These are phyloP conservation scores for Hydropsyche betteni DNA, from an alignment of 2,888 invertebrate species.

Conservation along the genomic window DNA sequence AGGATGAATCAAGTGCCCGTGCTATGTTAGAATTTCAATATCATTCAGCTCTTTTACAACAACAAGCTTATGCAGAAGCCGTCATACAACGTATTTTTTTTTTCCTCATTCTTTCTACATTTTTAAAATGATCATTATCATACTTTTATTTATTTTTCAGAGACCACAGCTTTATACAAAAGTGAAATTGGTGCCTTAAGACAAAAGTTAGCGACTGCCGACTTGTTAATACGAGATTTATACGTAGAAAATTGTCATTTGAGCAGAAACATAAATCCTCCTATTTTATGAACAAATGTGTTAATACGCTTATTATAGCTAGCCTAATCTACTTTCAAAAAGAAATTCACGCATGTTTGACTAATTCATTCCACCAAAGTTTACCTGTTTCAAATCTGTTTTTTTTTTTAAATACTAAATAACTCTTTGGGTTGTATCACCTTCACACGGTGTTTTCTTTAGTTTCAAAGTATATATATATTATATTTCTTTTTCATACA, in stretches of 20 bases:
- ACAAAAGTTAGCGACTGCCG: slow-evolving; percentile 77
- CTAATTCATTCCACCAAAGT: too few relatives aligned
- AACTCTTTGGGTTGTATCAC: too few relatives aligned
- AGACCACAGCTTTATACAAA: slow-evolving; percentile 44
- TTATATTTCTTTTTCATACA: too few relatives aligned
- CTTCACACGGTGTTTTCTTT: too few relatives aligned
- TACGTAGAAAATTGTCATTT: slow-evolving; percentile 87
- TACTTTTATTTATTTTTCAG: slow-evolving; percentile 38
- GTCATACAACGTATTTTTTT: slow-evolving; percentile 69
- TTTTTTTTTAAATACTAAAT: too few relatives aligned
- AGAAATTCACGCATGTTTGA: too few relatives aligned
- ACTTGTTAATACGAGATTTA: slow-evolving; percentile 81
- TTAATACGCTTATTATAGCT: neutral
- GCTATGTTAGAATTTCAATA: slow-evolving; percentile 69
- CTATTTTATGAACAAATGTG: slow-evolving; percentile 16
- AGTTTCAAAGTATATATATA: too few relatives aligned
- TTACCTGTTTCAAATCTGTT: too few relatives aligned
- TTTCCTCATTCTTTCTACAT: slow-evolving; percentile 31
- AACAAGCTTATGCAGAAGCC: slow-evolving; percentile 71
- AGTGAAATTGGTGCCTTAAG: slow-evolving; percentile 60
- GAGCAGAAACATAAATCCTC: slow-evolving; percentile 62
- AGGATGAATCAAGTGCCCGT: slow-evolving; percentile 55
- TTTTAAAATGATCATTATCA: slow-evolving; percentile 19
- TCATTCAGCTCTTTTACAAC: slow-evolving; percentile 70
- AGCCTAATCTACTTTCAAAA: too few relatives aligned